Evolutionary conservation across 1,140 invertebrate species (phyloP), one percentile per base, ranked within the genome.

Genomic region (Callitettix versicolor): DNA sequence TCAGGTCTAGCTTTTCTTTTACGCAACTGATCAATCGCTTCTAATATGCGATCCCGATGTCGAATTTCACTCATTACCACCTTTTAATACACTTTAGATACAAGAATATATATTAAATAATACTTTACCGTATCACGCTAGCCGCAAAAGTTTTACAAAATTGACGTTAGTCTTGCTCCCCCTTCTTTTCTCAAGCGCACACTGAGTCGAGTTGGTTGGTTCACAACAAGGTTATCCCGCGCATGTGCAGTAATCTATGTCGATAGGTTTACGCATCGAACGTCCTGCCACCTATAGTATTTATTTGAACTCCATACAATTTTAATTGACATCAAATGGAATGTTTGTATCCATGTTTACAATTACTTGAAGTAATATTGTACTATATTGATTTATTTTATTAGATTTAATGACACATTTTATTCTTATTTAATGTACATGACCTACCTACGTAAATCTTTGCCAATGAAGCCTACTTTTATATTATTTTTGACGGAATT

Each of bases 21-120:
- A 51, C 86, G 78, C 62, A 91, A 73, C 67, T 88, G 84, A 73
- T 91, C 87, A 65, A 91, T 90, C 60, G 86, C 84, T 65, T 88
- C 84, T 57, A 91, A 74, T 67, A 91, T 89, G 64, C 79, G 76
- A 59, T 84, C 44, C 14, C 46, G 43, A 24, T 54, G 57, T 24
- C 43, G 38, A n/a, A 58, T 58, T 26, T 53, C 51, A 53, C 43
- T 58, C 56, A 58, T 58, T 51, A 33, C 41, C 41, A 36, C 26
- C 11, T 15, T n/a, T 30, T 43, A 53, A 24, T 14, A 15, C 41
- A 43, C 38, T 53, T 17, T 14, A 30, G 40, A 42, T 30, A 4
- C 26, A 30, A 9, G 9, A 30, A 30, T 30, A 30, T 30, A 30
- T 4, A 30, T 9, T 30, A 30, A 30, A 4, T 30, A 4, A 30